Conservation (phyloP, 2,888 invertebrate species). For the Autographa pulchrina region DNA sequence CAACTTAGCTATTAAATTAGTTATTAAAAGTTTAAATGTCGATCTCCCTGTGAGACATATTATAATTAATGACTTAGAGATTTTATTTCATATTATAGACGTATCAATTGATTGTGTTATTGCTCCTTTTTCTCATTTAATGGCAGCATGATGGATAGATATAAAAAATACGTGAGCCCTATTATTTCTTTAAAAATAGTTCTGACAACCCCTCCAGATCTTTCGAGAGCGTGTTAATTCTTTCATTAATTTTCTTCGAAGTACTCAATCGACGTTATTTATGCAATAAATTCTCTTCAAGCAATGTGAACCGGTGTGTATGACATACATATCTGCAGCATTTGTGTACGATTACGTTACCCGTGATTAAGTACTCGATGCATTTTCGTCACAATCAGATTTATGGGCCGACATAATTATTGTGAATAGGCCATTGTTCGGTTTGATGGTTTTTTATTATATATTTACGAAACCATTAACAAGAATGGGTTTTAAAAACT, state of each 20-base stretch:
- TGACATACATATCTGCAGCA: slow-evolving; percentile 51
- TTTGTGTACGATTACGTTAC: slow-evolving; percentile 55
- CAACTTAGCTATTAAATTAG: not conserved
- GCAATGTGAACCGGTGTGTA: slow-evolving; percentile 45
- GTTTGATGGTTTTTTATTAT: slow-evolving; percentile 41
- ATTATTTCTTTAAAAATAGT: not conserved
- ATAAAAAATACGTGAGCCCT: not conserved
- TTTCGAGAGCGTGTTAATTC: slow-evolving; percentile 21
- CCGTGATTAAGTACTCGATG: slow-evolving; percentile 35
- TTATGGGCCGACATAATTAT: slow-evolving; percentile 51
- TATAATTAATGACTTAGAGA: not conserved
- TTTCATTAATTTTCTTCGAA: slow-evolving; percentile 15
- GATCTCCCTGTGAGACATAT: not conserved
- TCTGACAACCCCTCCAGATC: not conserved
- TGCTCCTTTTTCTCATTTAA: too few relatives aligned
- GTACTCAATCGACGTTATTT: slow-evolving; percentile 39
- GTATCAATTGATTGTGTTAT: too few relatives aligned
- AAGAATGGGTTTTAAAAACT: slow-evolving; percentile 18
- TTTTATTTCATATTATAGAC: not conserved
- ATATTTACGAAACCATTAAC: slow-evolving; percentile 49
- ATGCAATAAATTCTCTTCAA: slow-evolving; percentile 57
- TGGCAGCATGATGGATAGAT: too few relatives aligned
- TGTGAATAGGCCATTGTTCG: slow-evolving; percentile 58
- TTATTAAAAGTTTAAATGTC: not conserved
- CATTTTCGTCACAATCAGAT: slow-evolving; percentile 54